Base-by-base conservation (phyloP, 1,140 invertebrate species). In the Anoplophora glabripennis region DNA sequence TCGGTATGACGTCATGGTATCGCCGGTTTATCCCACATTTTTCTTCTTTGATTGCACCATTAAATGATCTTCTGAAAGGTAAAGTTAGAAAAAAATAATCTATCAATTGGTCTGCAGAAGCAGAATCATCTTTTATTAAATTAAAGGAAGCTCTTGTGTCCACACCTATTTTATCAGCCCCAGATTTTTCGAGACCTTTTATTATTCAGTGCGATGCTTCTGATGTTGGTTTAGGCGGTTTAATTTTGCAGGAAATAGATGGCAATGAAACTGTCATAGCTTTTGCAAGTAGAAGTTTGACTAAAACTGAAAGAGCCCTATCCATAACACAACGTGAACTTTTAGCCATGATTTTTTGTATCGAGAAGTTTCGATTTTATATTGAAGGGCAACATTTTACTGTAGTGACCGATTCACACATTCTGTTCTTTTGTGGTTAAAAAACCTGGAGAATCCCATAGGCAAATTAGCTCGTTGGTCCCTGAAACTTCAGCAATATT, bases 271-370 rank as follows among this genome's bases (percentile, higher is more conserved):
- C n/a, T 38, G 60, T 71, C 0, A 64, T 72, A 5, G 65, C 67
- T 1, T 73, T 63, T 45, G 61, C 62, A 7, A 67, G 59, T 4
- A 46, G 63, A 3, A 64, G 67, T 7, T 33, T 73, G 1, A 41
- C 63, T 11, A 67, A 61, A 18, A 56, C 60, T 0, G 66, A 73
- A 63, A 8, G 49, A 44, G 79, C 80, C 38, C 81, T 79, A 53
- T 59, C 61, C 0, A 67, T 70, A 4, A 78, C 76, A 1, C 77
- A 83, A 65, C 64, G 69, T 51, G 80, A 83, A 73, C 74, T 73
- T 45, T 60, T 81, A 15, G 76, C 76, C 0, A 64, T 81, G 10
- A 28, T 82, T 0, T 71, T 68, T 61, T 69, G 70, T 7, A 65
- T 82, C 1, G 64, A 78, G 52, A 72, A 78, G 52, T 78, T 78